phyloP scores from a whole-genome alignment of 1,140 invertebrate genomes.

The Gonioctena quinquepunctata region DNA sequence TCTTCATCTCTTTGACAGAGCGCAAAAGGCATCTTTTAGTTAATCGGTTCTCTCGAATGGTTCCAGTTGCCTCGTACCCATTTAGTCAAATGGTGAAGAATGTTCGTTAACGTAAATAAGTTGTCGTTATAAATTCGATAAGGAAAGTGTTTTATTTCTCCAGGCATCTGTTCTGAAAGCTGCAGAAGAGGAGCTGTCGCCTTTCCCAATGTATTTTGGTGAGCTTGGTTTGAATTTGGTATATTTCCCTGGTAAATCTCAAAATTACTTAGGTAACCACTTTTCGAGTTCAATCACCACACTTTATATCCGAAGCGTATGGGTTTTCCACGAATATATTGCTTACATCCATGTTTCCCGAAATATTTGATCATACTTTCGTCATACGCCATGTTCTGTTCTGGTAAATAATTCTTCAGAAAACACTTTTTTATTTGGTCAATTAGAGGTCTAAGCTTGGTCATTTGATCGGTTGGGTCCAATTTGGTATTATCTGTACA shows the following conservation, averaged over 20 bases:
- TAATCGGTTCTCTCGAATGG: constrained; percentile 17
- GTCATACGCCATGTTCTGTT: background rate
- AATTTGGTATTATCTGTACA: background rate
- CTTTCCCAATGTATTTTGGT: constrained; percentile 35
- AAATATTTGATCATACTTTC: background rate
- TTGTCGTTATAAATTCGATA: constrained; percentile 18
- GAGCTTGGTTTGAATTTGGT: constrained; percentile 16
- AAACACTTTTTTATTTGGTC: background rate
- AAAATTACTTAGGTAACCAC: constrained; percentile 35
- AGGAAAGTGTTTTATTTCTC: background rate
- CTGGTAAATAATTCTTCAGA: background rate
- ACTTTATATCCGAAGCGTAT: constrained; percentile 40
- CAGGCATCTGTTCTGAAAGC: constrained; percentile 34
- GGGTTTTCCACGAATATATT: constrained; percentile 10
- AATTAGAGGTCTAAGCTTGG: background rate
- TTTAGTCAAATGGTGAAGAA: constrained; percentile 6
- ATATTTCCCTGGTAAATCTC: constrained; percentile 34
- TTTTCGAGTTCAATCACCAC: constrained; percentile 32
- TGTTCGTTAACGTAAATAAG: constrained; percentile 6
- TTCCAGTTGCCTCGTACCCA: constrained; percentile 7
- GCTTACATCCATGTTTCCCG: background rate
- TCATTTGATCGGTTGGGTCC: background rate
- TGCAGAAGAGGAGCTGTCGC: constrained; percentile 28
- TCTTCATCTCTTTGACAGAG: constrained; percentile 4
- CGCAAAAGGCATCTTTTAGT: constrained; percentile 2